Base-by-base conservation (phyloP, 2,797 vertebrate species). In the Sibirionetta formosa region DNA sequence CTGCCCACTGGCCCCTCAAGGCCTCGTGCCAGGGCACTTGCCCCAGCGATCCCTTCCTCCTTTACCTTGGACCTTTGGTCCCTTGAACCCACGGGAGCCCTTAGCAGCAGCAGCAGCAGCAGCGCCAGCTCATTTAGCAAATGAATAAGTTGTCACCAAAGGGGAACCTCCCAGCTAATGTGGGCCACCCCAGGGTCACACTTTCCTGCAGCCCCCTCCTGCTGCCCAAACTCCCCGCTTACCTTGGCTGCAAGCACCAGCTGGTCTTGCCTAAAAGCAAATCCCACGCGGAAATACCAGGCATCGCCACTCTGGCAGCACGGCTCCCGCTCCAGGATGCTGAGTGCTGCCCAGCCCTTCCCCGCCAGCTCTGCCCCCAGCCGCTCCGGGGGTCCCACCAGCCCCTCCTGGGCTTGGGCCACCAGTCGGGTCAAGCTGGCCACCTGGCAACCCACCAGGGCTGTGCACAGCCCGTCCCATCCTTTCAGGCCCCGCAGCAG, bases 241-340 rank as follows among this genome's bases (percentile, higher is more conserved):
- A 99, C 99, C 98, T 98, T 98, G 84, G 98, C 98, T 2, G 97
- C 96, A 1, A 99, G 69, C 54, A 97, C 66, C 93, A 97, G 97
- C 76, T 95, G 97, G 3, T 95, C 94, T 18, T 98, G 93, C 64
- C 40, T 71, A 0, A 93, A 88, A 83, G 95, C 90, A 11, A 85
- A 96, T 54, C 98, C 96, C 91, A 99, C 94, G 1, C 86, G 93
- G 97, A 98, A 98, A 95, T 98, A 99, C 87, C 97, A 88, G 18
- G 93, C 93, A 0, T 98, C 97, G 19, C 97, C 92, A 1, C 98
- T 97, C 76, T 97, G 90, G 48, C 94, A 96, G 38, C 95, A 94
- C 0, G 98, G 96, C 64, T 76, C 79, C 4, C 11, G 63, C 11
- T 93, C 77, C 93, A 94, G 93, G n/a, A 97, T 14, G 2, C 13